Conservation (phyloP, 1,140 invertebrate genomes). For the Drosophila gunungcola region DNA sequence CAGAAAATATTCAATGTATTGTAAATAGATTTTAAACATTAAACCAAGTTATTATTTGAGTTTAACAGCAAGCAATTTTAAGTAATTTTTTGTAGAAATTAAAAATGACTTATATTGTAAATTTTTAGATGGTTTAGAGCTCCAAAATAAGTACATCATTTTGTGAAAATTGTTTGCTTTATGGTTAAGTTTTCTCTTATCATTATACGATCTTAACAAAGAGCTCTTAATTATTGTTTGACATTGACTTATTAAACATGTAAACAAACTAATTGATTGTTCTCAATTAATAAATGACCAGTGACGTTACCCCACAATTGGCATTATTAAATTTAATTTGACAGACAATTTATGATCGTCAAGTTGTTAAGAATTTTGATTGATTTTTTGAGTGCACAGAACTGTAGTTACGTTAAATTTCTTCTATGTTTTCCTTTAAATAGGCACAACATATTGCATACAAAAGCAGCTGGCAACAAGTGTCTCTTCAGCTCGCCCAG, state of each 20-base stretch:
- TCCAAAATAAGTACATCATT: too few species aligned
- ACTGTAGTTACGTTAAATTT: background rate
- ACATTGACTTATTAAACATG: background rate
- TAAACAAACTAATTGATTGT: background rate
- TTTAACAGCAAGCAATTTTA: too few species aligned
- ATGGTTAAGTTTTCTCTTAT: too few species aligned
- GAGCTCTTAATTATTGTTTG: too few species aligned
- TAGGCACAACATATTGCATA: slow-evolving; percentile 22
- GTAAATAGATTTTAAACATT: too few species aligned
- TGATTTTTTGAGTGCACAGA: background rate
- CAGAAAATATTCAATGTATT: too few species aligned
- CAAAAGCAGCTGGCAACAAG: slow-evolving; percentile 69
- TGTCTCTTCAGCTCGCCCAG: slow-evolving; percentile 35
- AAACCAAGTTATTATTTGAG: too few species aligned
- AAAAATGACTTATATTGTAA: too few species aligned
- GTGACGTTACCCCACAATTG: slow-evolving; percentile 6
- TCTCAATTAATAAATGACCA: background rate
- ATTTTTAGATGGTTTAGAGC: too few species aligned
- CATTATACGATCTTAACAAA: too few species aligned
- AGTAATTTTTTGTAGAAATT: too few species aligned
- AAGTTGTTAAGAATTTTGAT: background rate
- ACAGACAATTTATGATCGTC: slow-evolving; percentile 9
- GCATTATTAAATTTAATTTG: slow-evolving; percentile 3
- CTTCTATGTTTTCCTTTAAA: background rate
- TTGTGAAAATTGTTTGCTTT: too few species aligned